Conservation (phyloP, 2,797 vertebrate species). For the Champsocephalus esox region DNA sequence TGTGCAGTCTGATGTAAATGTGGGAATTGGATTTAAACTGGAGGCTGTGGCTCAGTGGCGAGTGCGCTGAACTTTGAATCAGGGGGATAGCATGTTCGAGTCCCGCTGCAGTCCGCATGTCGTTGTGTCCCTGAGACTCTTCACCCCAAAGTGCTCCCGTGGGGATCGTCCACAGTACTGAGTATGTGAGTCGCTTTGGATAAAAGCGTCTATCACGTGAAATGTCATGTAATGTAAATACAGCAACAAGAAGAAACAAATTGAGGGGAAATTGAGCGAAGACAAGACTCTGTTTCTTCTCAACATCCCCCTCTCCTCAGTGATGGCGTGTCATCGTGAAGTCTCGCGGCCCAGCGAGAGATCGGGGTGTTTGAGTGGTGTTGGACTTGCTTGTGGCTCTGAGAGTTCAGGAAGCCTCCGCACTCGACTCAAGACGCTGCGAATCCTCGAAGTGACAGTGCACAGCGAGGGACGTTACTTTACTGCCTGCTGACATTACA, state of each 20-base stretch:
- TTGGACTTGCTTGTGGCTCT: slow-evolving; percentile 27
- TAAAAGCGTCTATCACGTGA: too few relatives aligned
- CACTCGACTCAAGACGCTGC: slow-evolving; percentile 30
- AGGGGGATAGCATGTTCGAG: too few relatives aligned
- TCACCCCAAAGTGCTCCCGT: too few relatives aligned
- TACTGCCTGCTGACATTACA: slow-evolving; percentile 44
- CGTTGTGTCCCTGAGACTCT: too few relatives aligned
- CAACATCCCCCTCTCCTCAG: neutral
- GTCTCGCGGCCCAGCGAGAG: neutral
- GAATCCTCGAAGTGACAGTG: slow-evolving; percentile 45
- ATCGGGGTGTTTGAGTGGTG: slow-evolving; percentile 17
- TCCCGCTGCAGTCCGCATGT: too few relatives aligned
- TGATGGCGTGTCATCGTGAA: neutral
- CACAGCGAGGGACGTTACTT: slow-evolving; percentile 44
- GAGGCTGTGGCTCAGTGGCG: too few relatives aligned
- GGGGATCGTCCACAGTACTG: too few relatives aligned
- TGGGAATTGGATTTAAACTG: neutral
- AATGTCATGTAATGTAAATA: neutral
- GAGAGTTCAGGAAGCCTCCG: slow-evolving; percentile 20
- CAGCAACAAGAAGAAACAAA: neutral
- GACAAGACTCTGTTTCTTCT: neutral
- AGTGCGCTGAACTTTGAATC: too few relatives aligned
- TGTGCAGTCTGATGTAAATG: too few relatives aligned
- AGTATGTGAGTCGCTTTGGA: too few relatives aligned
- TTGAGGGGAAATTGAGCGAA: neutral